Evolutionary conservation across 92 coral and sea anemone genomes (phyloP).

Genomic region (Actinernus sp.): DNA sequence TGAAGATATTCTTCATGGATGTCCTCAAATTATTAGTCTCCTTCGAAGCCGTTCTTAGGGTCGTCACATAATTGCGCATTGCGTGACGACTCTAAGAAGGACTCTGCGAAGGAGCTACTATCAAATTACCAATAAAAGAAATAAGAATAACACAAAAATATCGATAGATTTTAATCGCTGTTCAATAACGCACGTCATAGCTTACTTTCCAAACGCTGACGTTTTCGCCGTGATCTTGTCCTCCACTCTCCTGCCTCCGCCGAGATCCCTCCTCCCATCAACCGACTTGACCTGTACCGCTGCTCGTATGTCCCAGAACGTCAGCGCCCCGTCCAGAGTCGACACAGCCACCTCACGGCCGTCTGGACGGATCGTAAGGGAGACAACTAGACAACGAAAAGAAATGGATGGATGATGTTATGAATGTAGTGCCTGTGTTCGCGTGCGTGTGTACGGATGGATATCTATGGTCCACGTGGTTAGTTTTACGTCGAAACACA

Average conservation of each 20-base stretch:
- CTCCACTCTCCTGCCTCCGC: conserved; percentile 68
- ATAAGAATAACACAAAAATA: neutral
- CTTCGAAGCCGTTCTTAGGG: neutral
- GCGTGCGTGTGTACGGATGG: too few relatives aligned
- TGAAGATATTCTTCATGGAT: too few relatives aligned
- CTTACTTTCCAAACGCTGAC: conserved; percentile 89
- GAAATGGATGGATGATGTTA: too few relatives aligned
- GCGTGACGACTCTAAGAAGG: too few relatives aligned
- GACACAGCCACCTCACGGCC: conserved; percentile 94
- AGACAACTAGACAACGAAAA: conserved; percentile 65
- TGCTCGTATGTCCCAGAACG: conserved; percentile 86
- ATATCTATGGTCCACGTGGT: too few relatives aligned
- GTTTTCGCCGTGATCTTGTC: conserved; percentile 92
- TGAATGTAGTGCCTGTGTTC: too few relatives aligned
- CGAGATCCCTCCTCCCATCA: conserved; percentile 92
- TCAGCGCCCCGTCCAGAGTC: conserved; percentile 87
- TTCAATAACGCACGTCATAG: neutral
- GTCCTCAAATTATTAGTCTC: neutral
- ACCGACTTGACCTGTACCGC: conserved; percentile 85
- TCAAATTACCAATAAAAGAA: too few relatives aligned
- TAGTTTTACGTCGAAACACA: too few relatives aligned
- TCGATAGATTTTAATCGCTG: neutral
- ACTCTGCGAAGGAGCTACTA: too few relatives aligned
- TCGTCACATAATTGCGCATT: too few relatives aligned
- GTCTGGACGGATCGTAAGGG: conserved; percentile 85